Percentiles rank a stretch among this genome's conserved stretches.
Evolutionary conservation across 2,113 vertebrate genomes (phyloP).

Genomic region (Colinus virginianus): DNA sequence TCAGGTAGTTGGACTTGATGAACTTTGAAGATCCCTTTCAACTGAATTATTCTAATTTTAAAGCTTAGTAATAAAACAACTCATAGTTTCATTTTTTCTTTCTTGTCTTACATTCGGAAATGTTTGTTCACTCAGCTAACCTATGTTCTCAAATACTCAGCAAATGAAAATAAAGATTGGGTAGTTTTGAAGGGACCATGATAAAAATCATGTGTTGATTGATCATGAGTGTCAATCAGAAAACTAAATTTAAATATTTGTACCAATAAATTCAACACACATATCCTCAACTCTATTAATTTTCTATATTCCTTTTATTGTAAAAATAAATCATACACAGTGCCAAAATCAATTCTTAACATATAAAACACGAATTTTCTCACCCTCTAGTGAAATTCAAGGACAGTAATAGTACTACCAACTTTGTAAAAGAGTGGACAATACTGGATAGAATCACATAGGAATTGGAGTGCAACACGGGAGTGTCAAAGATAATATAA

Average conservation of each 20-base stretch:
- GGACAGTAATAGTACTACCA: too few species aligned
- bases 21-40: not conserved
- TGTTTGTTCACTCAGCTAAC: rapidly evolving
- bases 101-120: not conserved
- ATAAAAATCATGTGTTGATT: not conserved
- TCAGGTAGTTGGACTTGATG: not conserved
- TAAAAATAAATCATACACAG: rapidly evolving
- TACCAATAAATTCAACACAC: not conserved
- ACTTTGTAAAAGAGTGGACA: not conserved
- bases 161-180: not conserved
- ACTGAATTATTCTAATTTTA: not conserved
- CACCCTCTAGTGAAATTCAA: not conserved
- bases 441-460: not conserved
- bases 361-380: not conserved
- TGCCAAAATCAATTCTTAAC: not conserved
- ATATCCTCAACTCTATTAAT: not conserved
- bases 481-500: not conserved
- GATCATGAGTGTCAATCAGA: not conserved
- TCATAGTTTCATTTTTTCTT: not conserved
- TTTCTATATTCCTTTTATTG: not conserved
- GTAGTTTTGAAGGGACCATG: rapidly evolving
- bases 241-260: not conserved
- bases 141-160: not conserved
- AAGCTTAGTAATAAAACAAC: not conserved
- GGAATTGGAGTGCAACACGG: not conserved